These are phyloP conservation scores for Kryptolebias ocellatus DNA, from an alignment of 2,797 vertebrate genomes.

Conservation along the genomic window DNA sequence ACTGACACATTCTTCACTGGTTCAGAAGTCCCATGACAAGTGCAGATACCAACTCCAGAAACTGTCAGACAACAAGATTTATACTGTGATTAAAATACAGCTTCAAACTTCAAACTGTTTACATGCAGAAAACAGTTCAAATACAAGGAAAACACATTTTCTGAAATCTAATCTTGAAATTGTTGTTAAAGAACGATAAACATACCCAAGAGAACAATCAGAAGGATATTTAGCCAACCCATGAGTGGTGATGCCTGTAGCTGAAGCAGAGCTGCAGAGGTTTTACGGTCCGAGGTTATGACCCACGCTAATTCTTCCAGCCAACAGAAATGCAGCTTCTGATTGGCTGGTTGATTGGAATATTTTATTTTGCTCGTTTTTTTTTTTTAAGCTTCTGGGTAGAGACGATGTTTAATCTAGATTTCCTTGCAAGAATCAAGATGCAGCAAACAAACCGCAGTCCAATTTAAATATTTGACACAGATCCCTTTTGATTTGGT, in stretches of 20 bases:
- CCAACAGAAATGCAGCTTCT: slow-evolving; percentile 13
- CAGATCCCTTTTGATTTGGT: no score
- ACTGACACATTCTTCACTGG: slow-evolving; percentile 16
- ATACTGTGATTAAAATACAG: background rate
- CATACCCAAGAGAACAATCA: slow-evolving; percentile 24
- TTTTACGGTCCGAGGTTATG: background rate
- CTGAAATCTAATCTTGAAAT: background rate
- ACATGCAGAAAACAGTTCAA: background rate
- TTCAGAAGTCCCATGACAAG: slow-evolving; percentile 8
- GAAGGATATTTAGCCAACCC: background rate
- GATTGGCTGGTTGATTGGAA: slow-evolving; percentile 29
- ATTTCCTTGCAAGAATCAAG: no score
- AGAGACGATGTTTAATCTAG: no score
- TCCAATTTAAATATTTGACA: no score
- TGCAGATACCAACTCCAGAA: slow-evolving; percentile 30
- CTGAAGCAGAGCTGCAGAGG: background rate
- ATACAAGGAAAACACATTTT: background rate
- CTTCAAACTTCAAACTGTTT: background rate
- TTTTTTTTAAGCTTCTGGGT: no score
- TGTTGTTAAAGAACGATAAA: background rate
- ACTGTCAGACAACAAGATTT: background rate
- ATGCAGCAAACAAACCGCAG: no score
- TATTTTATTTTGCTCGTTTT: background rate
- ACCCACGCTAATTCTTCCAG: slow-evolving; percentile 2
- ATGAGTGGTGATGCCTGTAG: slow-evolving; percentile 5